Evolutionary conservation across 2,888 invertebrate species (phyloP).

Genomic region (Alviniconcha strummeri): DNA sequence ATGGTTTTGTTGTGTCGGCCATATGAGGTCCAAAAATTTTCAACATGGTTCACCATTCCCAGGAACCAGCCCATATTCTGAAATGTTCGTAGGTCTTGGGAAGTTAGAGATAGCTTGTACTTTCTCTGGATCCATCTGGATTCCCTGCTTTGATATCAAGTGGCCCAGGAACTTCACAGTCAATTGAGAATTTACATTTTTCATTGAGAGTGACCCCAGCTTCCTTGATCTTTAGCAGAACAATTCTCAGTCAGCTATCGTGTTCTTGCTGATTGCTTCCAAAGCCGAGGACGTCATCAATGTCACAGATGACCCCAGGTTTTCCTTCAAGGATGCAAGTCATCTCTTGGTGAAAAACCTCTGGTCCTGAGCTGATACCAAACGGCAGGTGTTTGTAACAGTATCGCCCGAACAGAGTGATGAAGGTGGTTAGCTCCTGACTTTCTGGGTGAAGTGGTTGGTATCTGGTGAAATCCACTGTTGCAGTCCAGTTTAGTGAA

Average conservation of each 20-base stretch:
- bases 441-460: slow-evolving; percentile 10
- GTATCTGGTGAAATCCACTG: slow-evolving; percentile 25
- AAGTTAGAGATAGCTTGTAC: not conserved
- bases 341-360: slow-evolving; percentile 32
- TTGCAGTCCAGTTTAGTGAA: slow-evolving; percentile 28
- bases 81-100: not conserved
- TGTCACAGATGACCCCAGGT: slow-evolving; percentile 16
- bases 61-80: not conserved
- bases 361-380: slow-evolving; percentile 27
- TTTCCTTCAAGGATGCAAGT: not conserved
- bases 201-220: slow-evolving; percentile 1
- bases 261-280: not conserved
- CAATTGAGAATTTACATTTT: not conserved
- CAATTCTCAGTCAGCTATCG: not conserved
- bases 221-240: not conserved
- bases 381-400: slow-evolving; percentile 22
- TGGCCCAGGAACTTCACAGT: slow-evolving; percentile 8
- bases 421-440: slow-evolving; percentile 5
- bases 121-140: slow-evolving; percentile 18
- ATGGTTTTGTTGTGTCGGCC: slow-evolving; percentile 4
- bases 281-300: slow-evolving; percentile 19
- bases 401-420: slow-evolving; percentile 25
- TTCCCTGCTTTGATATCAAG: not conserved
- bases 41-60: not conserved
- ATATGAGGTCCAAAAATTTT: slow-evolving; percentile 1